These are phyloP conservation scores for Geopemphigus sp. DNA, from an alignment of 1,140 invertebrate genomes.

Conservation along the genomic window DNA sequence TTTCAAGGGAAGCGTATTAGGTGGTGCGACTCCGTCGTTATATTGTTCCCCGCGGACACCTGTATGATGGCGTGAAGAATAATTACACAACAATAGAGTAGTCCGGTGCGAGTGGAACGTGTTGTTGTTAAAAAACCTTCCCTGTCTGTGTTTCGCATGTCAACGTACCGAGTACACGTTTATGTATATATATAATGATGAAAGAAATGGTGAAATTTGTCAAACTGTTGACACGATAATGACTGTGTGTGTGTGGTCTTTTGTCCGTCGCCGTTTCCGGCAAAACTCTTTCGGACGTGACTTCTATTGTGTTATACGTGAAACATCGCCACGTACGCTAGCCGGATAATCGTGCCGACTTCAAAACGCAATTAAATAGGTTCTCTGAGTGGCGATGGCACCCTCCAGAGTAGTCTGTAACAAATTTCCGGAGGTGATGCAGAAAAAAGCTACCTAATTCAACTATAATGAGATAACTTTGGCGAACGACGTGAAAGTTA, in stretches of 20 bases:
- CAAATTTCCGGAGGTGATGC: not conserved
- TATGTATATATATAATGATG: not conserved
- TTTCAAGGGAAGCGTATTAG: too few relatives aligned
- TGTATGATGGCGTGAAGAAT: not conserved
- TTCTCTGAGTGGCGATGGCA: not conserved
- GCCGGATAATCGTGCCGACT: not conserved
- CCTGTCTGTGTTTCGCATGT: not conserved
- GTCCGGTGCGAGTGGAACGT: not conserved
- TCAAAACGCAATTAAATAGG: not conserved
- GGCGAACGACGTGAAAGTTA: not conserved
- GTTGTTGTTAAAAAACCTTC: not conserved
- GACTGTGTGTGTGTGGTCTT: not conserved
- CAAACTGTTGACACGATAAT: not conserved
- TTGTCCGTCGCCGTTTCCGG: not conserved
- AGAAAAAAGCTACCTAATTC: not conserved
- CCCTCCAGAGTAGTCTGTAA: not conserved
- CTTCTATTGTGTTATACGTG: not conserved
- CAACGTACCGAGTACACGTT: too few relatives aligned
- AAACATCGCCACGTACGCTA: too few relatives aligned
- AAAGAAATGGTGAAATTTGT: not conserved
- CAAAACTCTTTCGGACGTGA: not conserved
- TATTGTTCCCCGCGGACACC: not conserved
- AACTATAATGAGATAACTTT: not conserved
- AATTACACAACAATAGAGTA: not conserved
- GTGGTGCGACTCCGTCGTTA: not conserved